These are phyloP conservation scores for Oncorhynchus nerka DNA, from an alignment of 2,113 vertebrate genomes.

Conservation along the genomic window DNA sequence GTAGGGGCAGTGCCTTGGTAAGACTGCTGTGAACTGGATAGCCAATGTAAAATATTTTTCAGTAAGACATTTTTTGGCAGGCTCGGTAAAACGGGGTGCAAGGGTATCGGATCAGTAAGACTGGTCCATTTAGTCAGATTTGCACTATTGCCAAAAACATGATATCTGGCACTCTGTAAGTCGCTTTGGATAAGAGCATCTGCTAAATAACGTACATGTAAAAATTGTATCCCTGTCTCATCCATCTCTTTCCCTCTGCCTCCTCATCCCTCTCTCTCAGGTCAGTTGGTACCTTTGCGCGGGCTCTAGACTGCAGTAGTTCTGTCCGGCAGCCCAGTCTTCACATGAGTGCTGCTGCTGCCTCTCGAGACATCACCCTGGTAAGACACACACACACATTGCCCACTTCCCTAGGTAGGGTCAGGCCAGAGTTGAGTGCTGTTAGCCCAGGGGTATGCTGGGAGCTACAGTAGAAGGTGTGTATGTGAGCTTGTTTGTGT, in stretches of 20 bases:
- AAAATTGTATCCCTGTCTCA: too few relatives aligned
- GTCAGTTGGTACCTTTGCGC: constrained; percentile 79
- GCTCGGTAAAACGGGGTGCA: too few relatives aligned
- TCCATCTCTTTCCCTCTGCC: background rate
- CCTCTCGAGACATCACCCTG: constrained; percentile 81
- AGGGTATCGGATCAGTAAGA: too few relatives aligned
- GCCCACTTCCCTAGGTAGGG: constrained; percentile 8
- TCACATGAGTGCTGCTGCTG: constrained; percentile 81
- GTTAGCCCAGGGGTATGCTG: constrained; percentile 28
- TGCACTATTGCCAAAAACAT: too few relatives aligned
- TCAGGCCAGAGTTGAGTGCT: background rate
- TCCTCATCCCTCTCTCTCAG: constrained; percentile 35
- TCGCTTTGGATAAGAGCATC: too few relatives aligned
- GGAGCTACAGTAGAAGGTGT: background rate
- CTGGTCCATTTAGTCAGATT: background rate
- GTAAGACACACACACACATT: constrained; percentile 54
- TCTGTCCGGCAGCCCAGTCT: constrained; percentile 81
- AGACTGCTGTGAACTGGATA: too few relatives aligned
- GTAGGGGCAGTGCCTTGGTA: too few relatives aligned
- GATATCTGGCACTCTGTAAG: too few relatives aligned
- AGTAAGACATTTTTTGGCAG: too few relatives aligned
- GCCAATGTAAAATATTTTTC: too few relatives aligned
- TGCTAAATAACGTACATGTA: too few relatives aligned
- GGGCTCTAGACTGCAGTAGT: constrained; percentile 81
- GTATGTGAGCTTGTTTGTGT: background rate